phyloP scores from a whole-genome alignment of 2,797 vertebrate genomes.

The Oreochromis grahami region DNA sequence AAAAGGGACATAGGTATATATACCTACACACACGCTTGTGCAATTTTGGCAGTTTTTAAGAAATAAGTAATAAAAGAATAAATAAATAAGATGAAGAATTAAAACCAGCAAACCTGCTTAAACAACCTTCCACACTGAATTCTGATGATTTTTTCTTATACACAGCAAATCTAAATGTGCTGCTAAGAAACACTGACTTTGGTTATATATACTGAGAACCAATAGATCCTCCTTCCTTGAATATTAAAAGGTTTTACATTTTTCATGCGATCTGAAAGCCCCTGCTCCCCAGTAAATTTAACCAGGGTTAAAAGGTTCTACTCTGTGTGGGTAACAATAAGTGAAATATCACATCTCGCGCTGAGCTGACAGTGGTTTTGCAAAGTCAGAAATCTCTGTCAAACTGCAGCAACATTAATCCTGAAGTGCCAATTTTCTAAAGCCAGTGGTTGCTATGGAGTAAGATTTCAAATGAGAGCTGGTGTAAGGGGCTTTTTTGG shows the following conservation, averaged over 20 bases:
- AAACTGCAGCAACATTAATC: slow-evolving; percentile 17
- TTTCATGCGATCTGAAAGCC: background rate
- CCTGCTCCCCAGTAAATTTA: background rate
- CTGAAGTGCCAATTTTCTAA: background rate
- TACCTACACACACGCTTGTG: background rate
- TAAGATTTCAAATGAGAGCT: background rate
- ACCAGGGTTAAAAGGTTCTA: background rate
- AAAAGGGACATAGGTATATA: background rate
- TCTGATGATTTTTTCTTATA: background rate
- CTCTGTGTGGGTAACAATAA: background rate
- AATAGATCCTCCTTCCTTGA: background rate
- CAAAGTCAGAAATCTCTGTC: slow-evolving; percentile 14
- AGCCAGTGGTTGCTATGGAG: background rate
- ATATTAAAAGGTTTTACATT: background rate
- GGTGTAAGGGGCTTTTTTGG: background rate
- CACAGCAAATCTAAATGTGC: background rate
- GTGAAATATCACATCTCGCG: background rate
- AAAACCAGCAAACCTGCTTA: background rate
- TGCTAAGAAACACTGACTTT: background rate
- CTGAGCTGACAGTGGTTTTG: background rate
- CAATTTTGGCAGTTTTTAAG: background rate
- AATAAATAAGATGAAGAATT: background rate
- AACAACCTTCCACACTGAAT: background rate
- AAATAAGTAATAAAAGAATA: background rate
- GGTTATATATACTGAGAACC: background rate